A percentile compares a stretch with the other conserved stretches of the same genome.
Conservation (phyloP, 2,113 vertebrate species). For the Myrmecophaga tridactyla region DNA sequence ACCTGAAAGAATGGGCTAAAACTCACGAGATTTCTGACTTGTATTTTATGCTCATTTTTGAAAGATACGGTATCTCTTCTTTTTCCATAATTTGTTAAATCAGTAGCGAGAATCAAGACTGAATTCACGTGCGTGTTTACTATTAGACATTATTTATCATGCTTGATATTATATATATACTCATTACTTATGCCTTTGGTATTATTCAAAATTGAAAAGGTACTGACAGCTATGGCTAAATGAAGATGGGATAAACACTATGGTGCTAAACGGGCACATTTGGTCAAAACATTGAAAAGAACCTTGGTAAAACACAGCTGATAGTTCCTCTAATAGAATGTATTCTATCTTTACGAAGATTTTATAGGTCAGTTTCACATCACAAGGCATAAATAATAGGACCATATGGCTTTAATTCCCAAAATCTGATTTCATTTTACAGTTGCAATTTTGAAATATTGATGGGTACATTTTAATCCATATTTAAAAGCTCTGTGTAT, state of each 20-base stretch:
- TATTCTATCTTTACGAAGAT: not conserved
- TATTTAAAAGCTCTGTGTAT: not conserved
- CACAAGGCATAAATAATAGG: not conserved
- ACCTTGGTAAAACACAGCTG: not conserved
- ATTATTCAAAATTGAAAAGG: not conserved
- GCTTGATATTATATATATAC: too few relatives aligned
- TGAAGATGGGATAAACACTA: not conserved
- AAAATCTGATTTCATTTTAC: not conserved
- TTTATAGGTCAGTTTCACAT: not conserved
- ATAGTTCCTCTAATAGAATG: not conserved
- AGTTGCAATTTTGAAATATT: slow-evolving; percentile 6
- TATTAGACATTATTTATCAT: too few relatives aligned
- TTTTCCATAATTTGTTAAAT: not conserved
- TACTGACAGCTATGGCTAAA: not conserved
- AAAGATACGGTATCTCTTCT: not conserved
- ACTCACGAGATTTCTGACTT: not conserved
- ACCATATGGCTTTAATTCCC: not conserved
- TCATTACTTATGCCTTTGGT: not conserved
- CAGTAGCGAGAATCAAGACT: not conserved
- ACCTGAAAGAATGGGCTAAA: not conserved
- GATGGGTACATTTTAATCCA: not conserved
- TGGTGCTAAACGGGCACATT: not conserved
- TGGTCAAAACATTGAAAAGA: not conserved
- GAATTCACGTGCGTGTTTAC: not conserved
- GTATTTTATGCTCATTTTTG: not conserved